Conservation (phyloP, 2,797 vertebrate genomes). For the Halcyon leucocephala region DNA sequence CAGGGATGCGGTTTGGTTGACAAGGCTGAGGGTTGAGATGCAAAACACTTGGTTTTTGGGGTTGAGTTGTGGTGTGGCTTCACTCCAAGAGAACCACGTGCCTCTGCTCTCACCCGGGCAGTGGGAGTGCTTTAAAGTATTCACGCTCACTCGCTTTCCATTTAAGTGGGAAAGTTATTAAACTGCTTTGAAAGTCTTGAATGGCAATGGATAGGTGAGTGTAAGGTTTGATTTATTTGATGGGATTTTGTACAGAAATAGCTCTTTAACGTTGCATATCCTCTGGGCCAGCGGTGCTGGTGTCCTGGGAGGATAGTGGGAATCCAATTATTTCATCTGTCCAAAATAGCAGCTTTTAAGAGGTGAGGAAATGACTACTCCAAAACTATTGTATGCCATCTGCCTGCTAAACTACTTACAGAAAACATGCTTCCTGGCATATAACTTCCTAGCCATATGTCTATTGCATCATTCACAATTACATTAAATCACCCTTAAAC, state of each 20-base stretch:
- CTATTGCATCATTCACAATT: constrained; percentile 63
- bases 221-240: neutral
- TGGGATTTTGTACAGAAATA: neutral
- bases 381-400: constrained; percentile 64
- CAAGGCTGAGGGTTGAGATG: neutral
- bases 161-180: neutral
- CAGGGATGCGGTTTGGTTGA: neutral
- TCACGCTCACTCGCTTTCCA: accelerated
- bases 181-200: neutral
- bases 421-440: constrained; percentile 65
- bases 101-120: accelerated
- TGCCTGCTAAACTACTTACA: constrained; percentile 63
- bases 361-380: constrained; percentile 63
- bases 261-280: neutral
- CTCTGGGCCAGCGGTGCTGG: neutral
- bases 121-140: neutral
- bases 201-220: neutral
- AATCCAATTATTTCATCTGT: constrained; percentile 25
- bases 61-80: neutral
- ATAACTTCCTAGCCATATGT: constrained; percentile 63
- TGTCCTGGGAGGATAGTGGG: neutral
- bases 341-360: constrained; percentile 28
- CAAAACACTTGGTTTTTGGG: neutral
- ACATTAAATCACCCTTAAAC: constrained; percentile 55
- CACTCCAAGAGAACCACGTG: neutral